Percentiles rank a stretch among this genome's conserved stretches.
phyloP scores from a whole-genome alignment of 2,888 invertebrate species.

The Lochmaea capreae region DNA sequence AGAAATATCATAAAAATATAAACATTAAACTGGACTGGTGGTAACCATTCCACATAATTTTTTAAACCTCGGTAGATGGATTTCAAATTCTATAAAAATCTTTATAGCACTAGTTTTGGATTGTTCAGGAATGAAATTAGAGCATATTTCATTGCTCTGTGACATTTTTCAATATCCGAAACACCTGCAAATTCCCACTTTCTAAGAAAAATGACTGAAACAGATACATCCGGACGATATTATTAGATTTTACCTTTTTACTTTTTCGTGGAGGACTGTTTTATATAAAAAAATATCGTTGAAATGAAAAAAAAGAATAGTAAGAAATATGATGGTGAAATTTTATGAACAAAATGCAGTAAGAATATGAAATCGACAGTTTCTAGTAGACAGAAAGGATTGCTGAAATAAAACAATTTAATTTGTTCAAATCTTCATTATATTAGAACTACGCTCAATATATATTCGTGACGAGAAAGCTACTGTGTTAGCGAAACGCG shows the following conservation, averaged over 20 bases:
- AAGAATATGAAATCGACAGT: no score
- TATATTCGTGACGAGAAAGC: no score
- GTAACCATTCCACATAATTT: no score
- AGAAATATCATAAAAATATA: no score
- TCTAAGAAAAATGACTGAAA: conserved; percentile 30
- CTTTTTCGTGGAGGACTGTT: neutral
- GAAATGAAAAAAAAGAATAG: neutral
- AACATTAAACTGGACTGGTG: no score
- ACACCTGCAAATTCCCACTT: conserved; percentile 31
- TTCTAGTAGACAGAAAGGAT: no score
- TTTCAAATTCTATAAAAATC: neutral
- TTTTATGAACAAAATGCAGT: no score
- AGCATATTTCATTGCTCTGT: conserved; percentile 24
- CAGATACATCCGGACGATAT: conserved; percentile 33
- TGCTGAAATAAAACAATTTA: no score
- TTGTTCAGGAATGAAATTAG: conserved; percentile 16
- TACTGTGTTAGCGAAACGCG: no score
- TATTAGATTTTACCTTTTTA: conserved; percentile 33
- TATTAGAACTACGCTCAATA: no score
- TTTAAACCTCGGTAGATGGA: no score
- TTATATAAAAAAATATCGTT: neutral
- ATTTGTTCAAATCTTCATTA: no score
- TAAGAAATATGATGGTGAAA: neutral
- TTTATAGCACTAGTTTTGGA: neutral
- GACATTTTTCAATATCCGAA: conserved; percentile 34